Conservation (phyloP, 2,888 invertebrate genomes). For the Orthosia gracilis region DNA sequence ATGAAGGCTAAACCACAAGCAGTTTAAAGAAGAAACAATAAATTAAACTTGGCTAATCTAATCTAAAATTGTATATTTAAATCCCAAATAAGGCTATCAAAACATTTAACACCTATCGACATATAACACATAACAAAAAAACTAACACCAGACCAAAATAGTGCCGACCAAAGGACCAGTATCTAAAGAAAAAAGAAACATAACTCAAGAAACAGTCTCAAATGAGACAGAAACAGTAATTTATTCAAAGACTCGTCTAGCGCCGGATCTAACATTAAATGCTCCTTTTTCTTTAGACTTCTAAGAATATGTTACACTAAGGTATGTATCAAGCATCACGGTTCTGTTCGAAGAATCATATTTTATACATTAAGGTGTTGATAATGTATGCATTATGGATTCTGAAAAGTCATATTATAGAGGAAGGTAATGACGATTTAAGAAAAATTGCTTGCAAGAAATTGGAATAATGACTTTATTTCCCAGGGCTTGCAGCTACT, state of each 20-base stretch:
- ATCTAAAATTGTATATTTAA: slow-evolving; percentile 1
- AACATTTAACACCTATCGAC: slow-evolving; percentile 27
- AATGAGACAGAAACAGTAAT: slow-evolving; percentile 67
- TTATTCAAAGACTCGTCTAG: slow-evolving; percentile 75
- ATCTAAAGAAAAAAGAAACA: slow-evolving; percentile 25
- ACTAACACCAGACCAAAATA: slow-evolving; percentile 19
- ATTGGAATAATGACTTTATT: slow-evolving; percentile 34
- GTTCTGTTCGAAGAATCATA: slow-evolving; percentile 42
- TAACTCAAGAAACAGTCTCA: slow-evolving; percentile 28
- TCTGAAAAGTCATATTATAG: slow-evolving; percentile 21
- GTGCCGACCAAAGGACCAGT: slow-evolving; percentile 9
- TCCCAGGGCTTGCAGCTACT: slow-evolving; percentile 1
- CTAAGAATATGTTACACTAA: slow-evolving; percentile 52
- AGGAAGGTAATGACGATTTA: slow-evolving; percentile 20
- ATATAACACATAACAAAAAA: slow-evolving; percentile 8
- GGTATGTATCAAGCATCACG: slow-evolving; percentile 21
- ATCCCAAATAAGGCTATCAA: slow-evolving; percentile 32
- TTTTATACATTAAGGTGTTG: slow-evolving; percentile 21
- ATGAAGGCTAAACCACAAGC: background rate
- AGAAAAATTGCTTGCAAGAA: slow-evolving; percentile 16
- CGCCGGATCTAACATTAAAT: slow-evolving; percentile 64
- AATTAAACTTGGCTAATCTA: slow-evolving; percentile 14
- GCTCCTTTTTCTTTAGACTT: slow-evolving; percentile 57
- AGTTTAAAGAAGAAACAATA: slow-evolving; percentile 9
- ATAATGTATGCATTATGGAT: slow-evolving; percentile 23